Conservation (phyloP, 2,888 invertebrate genomes). For the Tenthredo livida region DNA sequence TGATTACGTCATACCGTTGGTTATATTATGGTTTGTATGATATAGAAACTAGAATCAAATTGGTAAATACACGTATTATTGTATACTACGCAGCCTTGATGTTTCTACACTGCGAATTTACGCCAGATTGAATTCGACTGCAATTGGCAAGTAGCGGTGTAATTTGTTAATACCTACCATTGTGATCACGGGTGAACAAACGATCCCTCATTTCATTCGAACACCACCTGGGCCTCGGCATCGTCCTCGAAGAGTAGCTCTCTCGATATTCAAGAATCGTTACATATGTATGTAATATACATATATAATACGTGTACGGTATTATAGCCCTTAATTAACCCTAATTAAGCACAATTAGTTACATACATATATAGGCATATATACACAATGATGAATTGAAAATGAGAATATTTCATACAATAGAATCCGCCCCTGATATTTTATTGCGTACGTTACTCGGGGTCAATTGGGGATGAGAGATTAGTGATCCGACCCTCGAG, state of each 20-base stretch:
- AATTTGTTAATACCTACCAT: neutral
- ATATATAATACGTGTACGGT: neutral
- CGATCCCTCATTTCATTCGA: slow-evolving; percentile 15
- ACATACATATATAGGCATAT: neutral
- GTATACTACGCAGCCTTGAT: neutral
- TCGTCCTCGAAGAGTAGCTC: slow-evolving; percentile 13
- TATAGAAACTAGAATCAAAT: neutral
- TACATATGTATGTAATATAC: neutral
- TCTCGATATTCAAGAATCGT: slow-evolving; percentile 34
- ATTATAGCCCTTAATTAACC: slow-evolving; percentile 36
- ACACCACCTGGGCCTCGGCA: slow-evolving; percentile 29
- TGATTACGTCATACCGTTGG: neutral
- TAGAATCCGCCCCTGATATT: neutral
- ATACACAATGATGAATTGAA: neutral
- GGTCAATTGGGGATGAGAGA: slow-evolving; percentile 1
- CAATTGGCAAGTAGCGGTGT: neutral
- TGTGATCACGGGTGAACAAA: neutral
- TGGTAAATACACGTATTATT: neutral
- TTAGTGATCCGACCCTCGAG: neutral
- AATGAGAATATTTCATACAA: neutral
- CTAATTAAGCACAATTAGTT: slow-evolving; percentile 46
- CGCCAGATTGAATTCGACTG: slow-evolving; percentile 21
- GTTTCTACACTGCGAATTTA: neutral
- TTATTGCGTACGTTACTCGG: neutral
- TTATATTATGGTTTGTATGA: neutral